phyloP scores from a whole-genome alignment of 2,113 vertebrate species.

The Spermophilus dauricus region DNA sequence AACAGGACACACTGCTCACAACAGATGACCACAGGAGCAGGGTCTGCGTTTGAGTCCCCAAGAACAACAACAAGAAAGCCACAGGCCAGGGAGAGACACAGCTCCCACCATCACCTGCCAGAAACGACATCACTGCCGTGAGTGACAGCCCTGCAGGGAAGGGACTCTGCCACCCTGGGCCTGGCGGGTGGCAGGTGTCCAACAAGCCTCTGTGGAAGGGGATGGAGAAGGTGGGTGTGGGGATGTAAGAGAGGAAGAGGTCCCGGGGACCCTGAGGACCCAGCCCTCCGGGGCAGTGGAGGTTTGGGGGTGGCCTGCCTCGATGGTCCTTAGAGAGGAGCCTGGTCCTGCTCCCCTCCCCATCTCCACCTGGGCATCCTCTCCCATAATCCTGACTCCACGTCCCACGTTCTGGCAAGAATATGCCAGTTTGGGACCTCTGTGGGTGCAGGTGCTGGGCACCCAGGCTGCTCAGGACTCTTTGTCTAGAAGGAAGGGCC shows the following conservation, averaged over 20 bases:
- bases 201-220: accelerated
- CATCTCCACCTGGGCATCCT: neutral
- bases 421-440: neutral
- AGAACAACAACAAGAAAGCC: neutral
- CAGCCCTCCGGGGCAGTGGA: accelerated
- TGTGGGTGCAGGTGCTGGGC: accelerated
- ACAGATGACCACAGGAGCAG: accelerated
- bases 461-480: neutral
- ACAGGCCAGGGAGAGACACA: neutral
- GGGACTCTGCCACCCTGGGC: neutral
- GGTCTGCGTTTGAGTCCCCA: neutral
- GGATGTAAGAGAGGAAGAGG: too few relatives aligned
- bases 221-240: neutral
- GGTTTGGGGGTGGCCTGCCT: neutral
- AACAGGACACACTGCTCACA: accelerated
- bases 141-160: neutral
- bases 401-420: accelerated
- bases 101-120: accelerated
- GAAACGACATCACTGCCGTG: neutral
- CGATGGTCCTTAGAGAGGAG: accelerated
- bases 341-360: neutral
- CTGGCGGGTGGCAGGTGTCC: neutral
- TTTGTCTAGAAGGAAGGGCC: neutral
- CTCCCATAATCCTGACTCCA: neutral
- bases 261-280: too few relatives aligned